phyloP scores from a whole-genome alignment of 1,140 invertebrate genomes.

The Spodoptera frugiperda region DNA sequence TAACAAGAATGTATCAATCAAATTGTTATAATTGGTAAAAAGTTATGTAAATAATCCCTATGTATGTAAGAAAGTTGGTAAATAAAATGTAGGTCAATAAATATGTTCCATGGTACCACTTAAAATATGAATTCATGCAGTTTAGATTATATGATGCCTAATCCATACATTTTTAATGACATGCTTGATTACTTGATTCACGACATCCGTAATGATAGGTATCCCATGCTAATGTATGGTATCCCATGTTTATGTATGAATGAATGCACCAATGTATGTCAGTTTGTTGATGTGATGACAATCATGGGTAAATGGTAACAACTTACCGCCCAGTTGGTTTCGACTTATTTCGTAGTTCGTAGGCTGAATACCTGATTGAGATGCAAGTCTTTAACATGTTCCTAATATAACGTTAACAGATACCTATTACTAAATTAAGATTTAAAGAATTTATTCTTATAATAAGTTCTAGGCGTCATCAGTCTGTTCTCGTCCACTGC shows the following conservation, averaged over 20 bases:
- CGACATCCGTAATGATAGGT: constrained; percentile 14
- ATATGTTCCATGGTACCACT: not conserved
- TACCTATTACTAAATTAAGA: no score
- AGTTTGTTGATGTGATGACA: not conserved
- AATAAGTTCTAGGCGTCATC: no score
- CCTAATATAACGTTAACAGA: no score
- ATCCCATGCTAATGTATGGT: constrained; percentile 7
- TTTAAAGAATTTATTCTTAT: not conserved
- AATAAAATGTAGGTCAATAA: no score
- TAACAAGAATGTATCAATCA: no score
- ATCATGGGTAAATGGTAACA: no score
- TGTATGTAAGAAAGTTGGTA: no score
- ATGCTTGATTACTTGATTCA: not conserved
- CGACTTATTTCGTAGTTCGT: constrained; percentile 74
- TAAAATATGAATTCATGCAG: not conserved
- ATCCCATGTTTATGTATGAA: not conserved
- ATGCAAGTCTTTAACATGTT: not conserved
- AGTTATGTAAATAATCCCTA: no score
- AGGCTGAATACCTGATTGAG: constrained; percentile 59
- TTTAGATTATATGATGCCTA: not conserved
- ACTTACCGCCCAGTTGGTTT: constrained; percentile 48
- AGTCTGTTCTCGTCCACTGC: no score
- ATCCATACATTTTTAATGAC: not conserved
- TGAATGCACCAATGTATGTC: not conserved
- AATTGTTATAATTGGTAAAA: no score